phyloP scores from a whole-genome alignment of 2,888 invertebrate genomes.

The Meliscaeva auricollis region DNA sequence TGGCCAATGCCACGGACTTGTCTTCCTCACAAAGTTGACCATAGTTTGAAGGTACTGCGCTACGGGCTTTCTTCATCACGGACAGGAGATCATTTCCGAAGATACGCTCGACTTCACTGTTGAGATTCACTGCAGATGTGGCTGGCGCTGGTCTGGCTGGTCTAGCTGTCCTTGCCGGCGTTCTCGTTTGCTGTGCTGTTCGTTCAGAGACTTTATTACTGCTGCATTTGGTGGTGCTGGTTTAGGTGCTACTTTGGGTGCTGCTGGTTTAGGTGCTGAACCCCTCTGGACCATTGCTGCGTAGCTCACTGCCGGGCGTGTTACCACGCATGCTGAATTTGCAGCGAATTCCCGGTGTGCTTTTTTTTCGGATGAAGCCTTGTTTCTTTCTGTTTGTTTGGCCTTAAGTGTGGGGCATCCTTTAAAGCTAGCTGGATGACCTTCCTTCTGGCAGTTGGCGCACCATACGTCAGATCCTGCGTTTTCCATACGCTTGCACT shows the following conservation, averaged over 20 bases:
- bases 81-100: background rate
- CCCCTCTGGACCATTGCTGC: background rate
- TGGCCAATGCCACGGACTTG: background rate
- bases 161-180: background rate
- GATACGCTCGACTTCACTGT: background rate
- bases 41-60: too few relatives aligned
- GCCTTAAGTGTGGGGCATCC: background rate
- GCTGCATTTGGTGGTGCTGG: too few relatives aligned
- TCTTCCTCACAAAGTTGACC: too few relatives aligned
- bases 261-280: background rate
- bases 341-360: background rate
- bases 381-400: background rate
- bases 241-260: too few relatives aligned
- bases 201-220: too few relatives aligned
- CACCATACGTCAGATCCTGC: background rate
- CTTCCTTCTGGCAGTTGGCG: background rate
- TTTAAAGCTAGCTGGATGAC: background rate
- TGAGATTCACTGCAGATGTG: background rate
- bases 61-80: background rate
- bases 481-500: background rate
- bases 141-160: background rate
- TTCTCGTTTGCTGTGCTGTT: background rate
- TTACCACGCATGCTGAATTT: background rate
- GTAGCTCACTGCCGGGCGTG: background rate
- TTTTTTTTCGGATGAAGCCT: background rate